Percentiles rank a stretch among this genome's conserved stretches.
These are phyloP conservation scores for Aleadryas rufinucha DNA, from an alignment of 2,113 vertebrate genomes.

Conservation along the genomic window DNA sequence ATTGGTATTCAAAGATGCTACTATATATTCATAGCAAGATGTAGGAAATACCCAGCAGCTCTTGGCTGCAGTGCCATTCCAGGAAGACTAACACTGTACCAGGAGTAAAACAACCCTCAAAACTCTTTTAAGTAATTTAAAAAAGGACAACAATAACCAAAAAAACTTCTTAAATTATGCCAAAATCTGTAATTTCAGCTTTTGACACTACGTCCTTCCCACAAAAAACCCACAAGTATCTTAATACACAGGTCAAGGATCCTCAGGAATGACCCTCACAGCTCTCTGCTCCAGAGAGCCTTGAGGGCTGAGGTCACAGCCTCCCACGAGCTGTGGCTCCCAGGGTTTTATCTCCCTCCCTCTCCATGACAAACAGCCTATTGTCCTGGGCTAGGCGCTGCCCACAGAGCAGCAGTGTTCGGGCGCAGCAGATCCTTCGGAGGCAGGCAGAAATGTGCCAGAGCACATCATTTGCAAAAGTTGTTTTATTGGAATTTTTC, in stretches of 20 bases:
- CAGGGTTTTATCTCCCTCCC: neutral
- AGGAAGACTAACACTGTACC: neutral
- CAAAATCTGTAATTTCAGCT: neutral
- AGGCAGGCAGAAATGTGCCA: neutral
- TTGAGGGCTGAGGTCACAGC: neutral
- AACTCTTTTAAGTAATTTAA: neutral
- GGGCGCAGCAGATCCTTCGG: fast-evolving
- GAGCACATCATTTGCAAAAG: neutral
- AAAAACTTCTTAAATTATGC: neutral
- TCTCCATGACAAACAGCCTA: neutral
- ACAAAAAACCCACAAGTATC: neutral
- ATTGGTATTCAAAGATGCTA: neutral
- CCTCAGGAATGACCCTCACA: neutral
- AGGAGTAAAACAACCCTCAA: neutral
- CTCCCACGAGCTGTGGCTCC: neutral
- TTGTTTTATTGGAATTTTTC: neutral
- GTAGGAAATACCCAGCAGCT: neutral
- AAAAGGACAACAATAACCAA: neutral
- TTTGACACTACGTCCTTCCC: neutral
- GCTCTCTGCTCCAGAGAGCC: neutral
- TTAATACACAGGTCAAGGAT: neutral
- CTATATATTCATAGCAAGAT: neutral
- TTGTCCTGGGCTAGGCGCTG: fast-evolving
- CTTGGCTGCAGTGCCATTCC: neutral
- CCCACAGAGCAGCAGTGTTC: neutral